Evolutionary conservation across 1,140 invertebrate genomes (phyloP).

Genomic region (Cotesia chilonis): DNA sequence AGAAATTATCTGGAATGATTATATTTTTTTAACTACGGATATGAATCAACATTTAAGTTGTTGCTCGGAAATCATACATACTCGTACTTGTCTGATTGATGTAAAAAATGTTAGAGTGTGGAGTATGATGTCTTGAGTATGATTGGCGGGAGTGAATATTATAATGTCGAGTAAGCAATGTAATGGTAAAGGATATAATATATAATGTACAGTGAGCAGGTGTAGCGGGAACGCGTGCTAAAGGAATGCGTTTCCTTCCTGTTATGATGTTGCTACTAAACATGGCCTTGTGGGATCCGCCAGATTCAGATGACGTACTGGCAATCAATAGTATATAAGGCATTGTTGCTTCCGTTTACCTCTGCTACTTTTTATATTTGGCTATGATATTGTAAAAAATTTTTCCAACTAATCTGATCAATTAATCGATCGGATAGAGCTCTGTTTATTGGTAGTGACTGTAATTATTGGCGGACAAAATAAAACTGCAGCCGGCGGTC

Average conservation of each 20-base stretch:
- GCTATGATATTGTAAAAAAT: not conserved
- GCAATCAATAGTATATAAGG: constrained; percentile 20
- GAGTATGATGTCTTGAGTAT: no score
- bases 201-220: not conserved
- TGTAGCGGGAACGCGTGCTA: constrained; percentile 29
- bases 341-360: not conserved
- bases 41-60: no score
- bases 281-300: constrained; percentile 46
- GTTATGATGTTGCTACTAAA: constrained; percentile 44
- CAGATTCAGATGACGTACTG: constrained; percentile 26
- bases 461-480: not conserved
- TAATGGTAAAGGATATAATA: not conserved
- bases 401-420: not conserved
- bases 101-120: no score
- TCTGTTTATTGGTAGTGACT: not conserved
- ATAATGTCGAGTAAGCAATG: no score
- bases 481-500: not conserved
- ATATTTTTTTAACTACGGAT: no score
- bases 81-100: no score
- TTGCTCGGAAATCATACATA: no score
- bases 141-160: no score
- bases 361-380: not conserved
- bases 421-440: not conserved
- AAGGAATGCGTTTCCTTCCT: constrained; percentile 58
- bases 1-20: no score